A percentile compares a stretch with the other conserved stretches of the same genome.
Conservation (phyloP, 1,140 invertebrate species). For the Euura saliciscinereae region DNA sequence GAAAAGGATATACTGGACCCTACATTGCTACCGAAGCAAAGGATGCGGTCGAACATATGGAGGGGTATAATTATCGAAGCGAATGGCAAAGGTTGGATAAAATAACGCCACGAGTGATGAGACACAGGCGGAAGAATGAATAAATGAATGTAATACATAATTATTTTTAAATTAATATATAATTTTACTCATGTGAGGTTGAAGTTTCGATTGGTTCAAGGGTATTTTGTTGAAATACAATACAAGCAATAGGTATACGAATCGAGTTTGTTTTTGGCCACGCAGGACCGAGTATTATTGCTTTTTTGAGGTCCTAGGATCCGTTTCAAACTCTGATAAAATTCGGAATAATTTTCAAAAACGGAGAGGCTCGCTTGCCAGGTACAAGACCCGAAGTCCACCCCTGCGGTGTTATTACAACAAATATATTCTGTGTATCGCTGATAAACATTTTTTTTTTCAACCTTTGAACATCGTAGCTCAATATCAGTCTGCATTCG, state of each 20-base stretch:
- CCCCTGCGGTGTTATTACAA: conserved; percentile 3
- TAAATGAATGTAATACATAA: conserved; percentile 29
- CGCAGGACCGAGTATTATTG: conserved; percentile 42
- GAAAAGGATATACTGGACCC: too few species aligned
- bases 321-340: conserved; percentile 35
- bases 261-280: conserved; percentile 42
- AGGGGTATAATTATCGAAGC: too few species aligned
- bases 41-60: too few species aligned
- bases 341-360: conserved; percentile 28
- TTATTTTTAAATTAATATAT: conserved; percentile 61
- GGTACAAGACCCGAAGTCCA: conserved; percentile 21
- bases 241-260: conserved; percentile 58
- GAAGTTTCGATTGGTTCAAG: conserved; percentile 31
- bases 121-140: background rate
- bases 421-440: too few species aligned
- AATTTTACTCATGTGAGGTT: conserved; percentile 57
- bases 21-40: too few species aligned
- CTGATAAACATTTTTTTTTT: too few species aligned
- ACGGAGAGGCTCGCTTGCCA: background rate
- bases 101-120: too few species aligned
- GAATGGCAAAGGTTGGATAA: too few species aligned
- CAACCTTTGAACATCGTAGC: too few species aligned
- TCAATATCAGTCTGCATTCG: too few species aligned
- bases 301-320: conserved; percentile 32
- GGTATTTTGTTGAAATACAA: conserved; percentile 57